Percentiles rank a stretch among this genome's conserved stretches.
Evolutionary conservation across 2,888 invertebrate genomes (phyloP).

Genomic region (Ramazzottius varieornatus): DNA sequence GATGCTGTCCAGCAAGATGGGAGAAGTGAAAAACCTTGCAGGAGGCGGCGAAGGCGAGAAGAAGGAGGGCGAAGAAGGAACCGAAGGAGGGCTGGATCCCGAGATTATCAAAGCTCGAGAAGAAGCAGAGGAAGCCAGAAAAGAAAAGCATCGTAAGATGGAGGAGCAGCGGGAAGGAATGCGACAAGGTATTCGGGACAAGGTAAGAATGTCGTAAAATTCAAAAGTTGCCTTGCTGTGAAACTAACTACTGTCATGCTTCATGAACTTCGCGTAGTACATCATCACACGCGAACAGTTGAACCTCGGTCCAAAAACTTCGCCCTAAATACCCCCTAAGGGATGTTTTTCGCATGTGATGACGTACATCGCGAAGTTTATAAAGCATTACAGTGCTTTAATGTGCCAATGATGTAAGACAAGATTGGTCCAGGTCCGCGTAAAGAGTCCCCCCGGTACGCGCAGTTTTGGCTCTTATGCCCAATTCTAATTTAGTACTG

Average conservation of each 20-base stretch:
- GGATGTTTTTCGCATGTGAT: background rate
- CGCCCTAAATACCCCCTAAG: background rate
- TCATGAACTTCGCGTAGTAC: too few species aligned
- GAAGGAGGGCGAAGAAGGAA: conserved; percentile 48
- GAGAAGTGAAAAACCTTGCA: conserved; percentile 6
- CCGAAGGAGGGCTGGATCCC: conserved; percentile 90
- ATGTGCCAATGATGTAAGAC: too few species aligned
- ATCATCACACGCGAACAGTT: too few species aligned
- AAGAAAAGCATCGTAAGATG: conserved; percentile 99
- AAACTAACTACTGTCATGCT: too few species aligned
- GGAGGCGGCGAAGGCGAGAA: conserved; percentile 11
- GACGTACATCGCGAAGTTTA: too few species aligned
- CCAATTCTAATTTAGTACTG: too few species aligned
- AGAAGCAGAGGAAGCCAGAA: conserved; percentile 88
- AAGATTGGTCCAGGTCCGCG: too few species aligned
- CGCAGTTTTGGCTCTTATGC: too few species aligned
- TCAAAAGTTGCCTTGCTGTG: background rate
- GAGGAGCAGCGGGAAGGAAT: conserved; percentile 96
- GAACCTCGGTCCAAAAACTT: conserved; percentile 1
- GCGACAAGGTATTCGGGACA: conserved; percentile 95
- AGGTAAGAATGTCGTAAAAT: conserved; percentile 37
- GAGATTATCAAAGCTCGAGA: conserved; percentile 89
- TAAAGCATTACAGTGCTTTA: too few species aligned
- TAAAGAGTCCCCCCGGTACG: too few species aligned
- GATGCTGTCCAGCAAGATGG: conserved; percentile 1